Percentiles rank a stretch among this genome's conserved stretches.
Evolutionary conservation across 2,113 vertebrate species (phyloP).

Genomic region (Cephalopholis sonnerati): DNA sequence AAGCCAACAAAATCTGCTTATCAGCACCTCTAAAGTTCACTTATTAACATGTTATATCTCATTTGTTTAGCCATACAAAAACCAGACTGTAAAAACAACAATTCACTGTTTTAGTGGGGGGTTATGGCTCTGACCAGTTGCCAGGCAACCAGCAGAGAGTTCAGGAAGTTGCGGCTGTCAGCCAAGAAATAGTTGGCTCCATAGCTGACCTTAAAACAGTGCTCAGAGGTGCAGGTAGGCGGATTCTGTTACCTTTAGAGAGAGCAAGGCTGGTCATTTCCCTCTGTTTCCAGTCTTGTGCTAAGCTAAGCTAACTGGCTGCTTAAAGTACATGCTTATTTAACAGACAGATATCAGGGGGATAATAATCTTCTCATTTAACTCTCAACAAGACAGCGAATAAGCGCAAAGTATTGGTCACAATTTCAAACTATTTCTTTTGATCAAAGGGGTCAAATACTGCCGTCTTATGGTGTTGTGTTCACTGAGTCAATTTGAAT

Average conservation of each 20-base stretch:
- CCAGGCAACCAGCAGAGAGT: background rate
- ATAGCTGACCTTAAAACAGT: background rate
- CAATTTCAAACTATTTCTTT: too few species aligned
- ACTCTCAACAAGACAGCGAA: too few species aligned
- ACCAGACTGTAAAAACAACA: background rate
- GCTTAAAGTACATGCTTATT: background rate
- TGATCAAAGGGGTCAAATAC: too few species aligned
- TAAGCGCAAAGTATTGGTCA: too few species aligned
- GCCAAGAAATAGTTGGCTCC: background rate
- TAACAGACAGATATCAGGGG: too few species aligned
- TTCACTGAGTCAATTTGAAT: too few species aligned
- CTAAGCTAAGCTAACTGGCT: background rate
- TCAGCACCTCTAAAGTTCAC: too few species aligned
- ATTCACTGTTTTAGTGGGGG: background rate
- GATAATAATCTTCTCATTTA: too few species aligned
- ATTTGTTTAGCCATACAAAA: too few species aligned
- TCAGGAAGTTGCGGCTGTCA: background rate
- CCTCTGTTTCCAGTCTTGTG: background rate
- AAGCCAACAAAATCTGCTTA: too few species aligned
- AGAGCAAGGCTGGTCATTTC: background rate
- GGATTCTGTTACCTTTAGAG: background rate
- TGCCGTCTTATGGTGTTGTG: too few species aligned
- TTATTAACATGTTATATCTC: too few species aligned
- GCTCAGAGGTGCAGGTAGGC: background rate
- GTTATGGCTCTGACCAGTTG: background rate